These are phyloP conservation scores for Sebastes jordani DNA, from an alignment of 2,797 vertebrate species.

Conservation along the genomic window DNA sequence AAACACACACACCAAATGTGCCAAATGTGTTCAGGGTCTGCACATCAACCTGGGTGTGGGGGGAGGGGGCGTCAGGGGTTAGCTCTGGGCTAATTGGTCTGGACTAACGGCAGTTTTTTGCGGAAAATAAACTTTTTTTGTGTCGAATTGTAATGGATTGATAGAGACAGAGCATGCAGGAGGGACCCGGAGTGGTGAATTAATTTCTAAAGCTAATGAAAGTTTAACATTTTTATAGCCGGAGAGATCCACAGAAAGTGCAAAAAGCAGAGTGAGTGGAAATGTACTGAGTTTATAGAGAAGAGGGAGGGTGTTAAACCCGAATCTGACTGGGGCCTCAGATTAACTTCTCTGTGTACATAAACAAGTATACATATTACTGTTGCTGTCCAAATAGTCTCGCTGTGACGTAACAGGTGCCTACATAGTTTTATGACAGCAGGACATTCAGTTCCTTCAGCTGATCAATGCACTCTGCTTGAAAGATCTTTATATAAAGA, in stretches of 20 bases:
- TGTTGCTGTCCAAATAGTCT: conserved; percentile 54
- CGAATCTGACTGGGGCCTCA: conserved; percentile 69
- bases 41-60: conserved; percentile 26
- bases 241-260: conserved; percentile 20
- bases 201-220: conserved; percentile 7
- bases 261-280: conserved; percentile 63
- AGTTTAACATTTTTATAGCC: conserved; percentile 12
- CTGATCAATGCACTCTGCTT: neutral
- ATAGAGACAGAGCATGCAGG: neutral
- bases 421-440: conserved; percentile 34
- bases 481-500: conserved; percentile 3
- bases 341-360: conserved; percentile 69
- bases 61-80: conserved; percentile 25
- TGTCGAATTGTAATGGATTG: neutral
- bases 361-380: conserved; percentile 75
- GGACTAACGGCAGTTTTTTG: conserved; percentile 1
- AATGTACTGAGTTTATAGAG: conserved; percentile 76
- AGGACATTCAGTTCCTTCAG: conserved; percentile 22
- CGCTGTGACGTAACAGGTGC: conserved; percentile 53
- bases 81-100: conserved; percentile 57
- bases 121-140: neutral
- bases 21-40: conserved; percentile 50
- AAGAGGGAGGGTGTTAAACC: conserved; percentile 44
- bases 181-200: neutral
- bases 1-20: conserved; percentile 45